Percentiles rank a stretch among this genome's conserved stretches.
Conservation (phyloP, 2,113 vertebrate genomes). For the Nicator chloris region DNA sequence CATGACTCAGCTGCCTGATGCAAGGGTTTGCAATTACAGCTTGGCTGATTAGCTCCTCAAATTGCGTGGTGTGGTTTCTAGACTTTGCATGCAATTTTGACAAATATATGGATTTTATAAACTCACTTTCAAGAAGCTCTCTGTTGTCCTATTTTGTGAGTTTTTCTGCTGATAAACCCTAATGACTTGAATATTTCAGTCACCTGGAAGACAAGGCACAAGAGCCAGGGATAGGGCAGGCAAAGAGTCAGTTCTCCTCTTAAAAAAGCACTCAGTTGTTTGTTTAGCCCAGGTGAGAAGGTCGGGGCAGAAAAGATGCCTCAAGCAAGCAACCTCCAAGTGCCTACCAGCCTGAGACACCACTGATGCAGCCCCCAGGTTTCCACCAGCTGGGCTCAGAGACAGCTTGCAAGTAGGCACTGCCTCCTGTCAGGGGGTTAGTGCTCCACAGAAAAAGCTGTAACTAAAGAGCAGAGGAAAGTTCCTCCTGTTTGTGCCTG, state of each 20-base stretch:
- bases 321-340: neutral
- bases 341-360: fast-evolving
- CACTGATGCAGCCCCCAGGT: neutral
- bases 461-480: neutral
- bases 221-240: fast-evolving
- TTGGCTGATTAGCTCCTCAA: neutral
- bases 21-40: neutral
- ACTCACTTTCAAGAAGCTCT: neutral
- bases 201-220: neutral
- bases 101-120: neutral
- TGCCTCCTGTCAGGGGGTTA: neutral
- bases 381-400: neutral
- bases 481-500: neutral
- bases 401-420: neutral
- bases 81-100: neutral
- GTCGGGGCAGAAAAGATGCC: neutral
- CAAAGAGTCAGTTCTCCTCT: neutral
- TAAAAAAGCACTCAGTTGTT: neutral
- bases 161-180: neutral
- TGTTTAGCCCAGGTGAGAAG: neutral
- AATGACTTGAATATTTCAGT: neutral
- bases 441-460: fast-evolving
- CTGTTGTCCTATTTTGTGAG: neutral
- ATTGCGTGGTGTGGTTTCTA: neutral
- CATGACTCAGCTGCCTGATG: conserved; percentile 34